Evolutionary conservation across 2,113 vertebrate species (phyloP).

Genomic region (Tonatia bakeri): DNA sequence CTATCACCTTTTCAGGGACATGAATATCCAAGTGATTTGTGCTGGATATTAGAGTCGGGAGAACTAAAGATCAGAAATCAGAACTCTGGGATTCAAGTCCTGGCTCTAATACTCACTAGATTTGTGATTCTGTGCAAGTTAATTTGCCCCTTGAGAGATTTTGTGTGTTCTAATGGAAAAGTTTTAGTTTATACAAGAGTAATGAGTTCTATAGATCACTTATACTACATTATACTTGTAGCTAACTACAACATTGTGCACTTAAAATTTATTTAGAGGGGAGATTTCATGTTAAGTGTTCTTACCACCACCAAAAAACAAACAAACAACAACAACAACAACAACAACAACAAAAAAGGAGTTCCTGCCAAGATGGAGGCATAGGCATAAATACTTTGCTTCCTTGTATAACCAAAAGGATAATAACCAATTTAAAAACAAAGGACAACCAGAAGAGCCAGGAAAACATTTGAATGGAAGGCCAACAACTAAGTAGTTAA

Average conservation of each 20-base stretch:
- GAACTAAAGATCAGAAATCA: not conserved
- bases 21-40: not conserved
- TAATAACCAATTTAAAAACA: no score
- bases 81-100: not conserved
- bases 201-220: not conserved
- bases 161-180: not conserved
- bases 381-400: no score
- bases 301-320: not conserved
- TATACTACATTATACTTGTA: not conserved
- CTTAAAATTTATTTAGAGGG: not conserved
- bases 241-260: not conserved
- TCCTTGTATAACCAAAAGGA: no score
- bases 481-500: no score
- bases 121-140: not conserved
- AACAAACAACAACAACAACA: no score
- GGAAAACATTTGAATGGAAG: no score
- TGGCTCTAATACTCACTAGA: not conserved
- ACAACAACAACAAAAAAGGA: no score
- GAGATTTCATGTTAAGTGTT: not conserved
- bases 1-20: not conserved
- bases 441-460: no score
- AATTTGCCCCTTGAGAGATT: not conserved
- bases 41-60: not conserved
- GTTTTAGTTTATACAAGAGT: not conserved
- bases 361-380: no score